Base-by-base conservation (phyloP, 1,140 invertebrate genomes). In the Micrasema longulum region DNA sequence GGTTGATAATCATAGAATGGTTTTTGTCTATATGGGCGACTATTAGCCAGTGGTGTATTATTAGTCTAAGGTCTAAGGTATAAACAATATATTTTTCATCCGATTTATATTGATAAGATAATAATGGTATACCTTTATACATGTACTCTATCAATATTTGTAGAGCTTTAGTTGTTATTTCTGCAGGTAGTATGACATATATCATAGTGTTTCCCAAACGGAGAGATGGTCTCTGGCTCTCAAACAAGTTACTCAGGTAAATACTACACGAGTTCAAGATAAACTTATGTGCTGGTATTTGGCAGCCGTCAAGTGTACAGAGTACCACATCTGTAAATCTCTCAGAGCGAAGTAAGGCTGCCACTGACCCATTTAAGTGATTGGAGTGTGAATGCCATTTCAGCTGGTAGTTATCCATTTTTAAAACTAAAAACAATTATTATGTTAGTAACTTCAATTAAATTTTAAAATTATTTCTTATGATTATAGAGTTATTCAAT, bases 331-430 rank as follows among this genome's bases (percentile, higher is more conserved):
- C 94, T 22, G 94, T 92, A 80, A 95, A 94, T 45, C 91, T 89
- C 77, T 94, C 92, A 73, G 91, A 93, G 47, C 91, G 89, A 31
- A 93, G 87, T 70, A 95, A 83, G 12, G 90, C 89, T 41, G 93
- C 91, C 57, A 96, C 91, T 38, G 92, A 93, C 66, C 90, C 90
- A 81, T 94, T 92, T 73, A 95, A 84, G 84, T 94, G 91, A 20
- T 89, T 88, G 75, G 89, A 89, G 82, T 93, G 93, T 66, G 92
- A 93, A 80, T 93, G 92, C 93, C 93, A 94, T 87, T 94, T 94
- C 14, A 95, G 85, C 81, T 94, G 92, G 80, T 94, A 94, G 76
- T 93, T 94, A 79, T 94, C 92, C 74, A 90, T 75, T 38, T 20
- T 10, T n/a, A n/a, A n/a, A n/a, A n/a, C n/a, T n/a, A n/a, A n/a